These are phyloP conservation scores for Oncorhynchus keta DNA, from an alignment of 2,113 vertebrate genomes.

Conservation along the genomic window DNA sequence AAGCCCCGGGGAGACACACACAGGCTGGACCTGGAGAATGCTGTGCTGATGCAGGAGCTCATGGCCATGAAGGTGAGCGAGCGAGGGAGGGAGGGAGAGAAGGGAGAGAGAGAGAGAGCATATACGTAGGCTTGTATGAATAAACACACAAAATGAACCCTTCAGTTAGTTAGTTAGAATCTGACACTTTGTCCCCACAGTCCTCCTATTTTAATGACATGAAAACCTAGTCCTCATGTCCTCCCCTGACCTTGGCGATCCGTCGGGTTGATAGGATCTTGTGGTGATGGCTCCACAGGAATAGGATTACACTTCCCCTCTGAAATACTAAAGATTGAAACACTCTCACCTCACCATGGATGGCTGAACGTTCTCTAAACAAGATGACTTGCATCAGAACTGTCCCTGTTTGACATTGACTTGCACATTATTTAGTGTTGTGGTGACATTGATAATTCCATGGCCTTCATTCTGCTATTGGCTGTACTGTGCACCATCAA, in stretches of 20 bases:
- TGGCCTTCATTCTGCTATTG: too few species aligned
- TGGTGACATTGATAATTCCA: too few species aligned
- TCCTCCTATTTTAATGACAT: not conserved
- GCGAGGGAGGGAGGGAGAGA: constrained; percentile 54
- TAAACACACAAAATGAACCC: not conserved
- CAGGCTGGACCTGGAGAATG: constrained; percentile 86
- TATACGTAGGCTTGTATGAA: not conserved
- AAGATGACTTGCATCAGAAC: not conserved
- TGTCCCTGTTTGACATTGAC: not conserved
- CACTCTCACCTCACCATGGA: not conserved
- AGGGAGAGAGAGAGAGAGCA: not conserved
- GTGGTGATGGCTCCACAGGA: not conserved
- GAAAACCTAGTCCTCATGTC: not conserved
- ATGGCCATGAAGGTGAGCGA: constrained; percentile 90
- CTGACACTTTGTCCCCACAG: not conserved
- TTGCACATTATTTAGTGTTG: not conserved
- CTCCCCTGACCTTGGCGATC: not conserved
- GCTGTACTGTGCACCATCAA: too few species aligned
- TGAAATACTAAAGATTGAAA: not conserved
- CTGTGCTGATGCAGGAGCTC: constrained; percentile 88
- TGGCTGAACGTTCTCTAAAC: not conserved
- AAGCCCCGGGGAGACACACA: constrained; percentile 84
- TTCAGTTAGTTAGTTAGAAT: not conserved
- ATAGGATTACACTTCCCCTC: not conserved
- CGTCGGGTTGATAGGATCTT: not conserved